These are phyloP conservation scores for Nomada ferruginata DNA, from an alignment of 2,888 invertebrate genomes.

Conservation along the genomic window DNA sequence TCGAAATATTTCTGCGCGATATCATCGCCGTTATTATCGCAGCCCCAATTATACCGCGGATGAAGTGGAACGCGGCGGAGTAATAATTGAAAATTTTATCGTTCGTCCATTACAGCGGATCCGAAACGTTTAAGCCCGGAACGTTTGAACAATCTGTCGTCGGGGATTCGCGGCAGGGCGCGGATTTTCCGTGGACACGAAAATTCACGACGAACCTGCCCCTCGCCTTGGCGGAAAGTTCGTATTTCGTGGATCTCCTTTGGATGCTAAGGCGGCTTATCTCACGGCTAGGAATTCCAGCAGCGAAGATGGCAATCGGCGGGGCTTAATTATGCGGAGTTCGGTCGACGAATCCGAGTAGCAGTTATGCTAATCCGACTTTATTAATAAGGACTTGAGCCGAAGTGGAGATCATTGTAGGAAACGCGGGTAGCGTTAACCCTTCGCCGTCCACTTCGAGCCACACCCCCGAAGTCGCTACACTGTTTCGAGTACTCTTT, in stretches of 20 bases:
- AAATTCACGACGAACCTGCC: background rate
- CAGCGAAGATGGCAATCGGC: slow-evolving; percentile 70
- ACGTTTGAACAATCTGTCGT: slow-evolving; percentile 1
- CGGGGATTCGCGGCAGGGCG: background rate
- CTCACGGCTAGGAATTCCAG: slow-evolving; percentile 51
- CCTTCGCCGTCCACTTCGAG: slow-evolving; percentile 75
- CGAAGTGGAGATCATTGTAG: slow-evolving; percentile 76
- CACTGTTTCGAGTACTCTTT: slow-evolving; percentile 40
- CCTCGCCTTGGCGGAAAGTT: background rate
- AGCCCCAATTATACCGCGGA: slow-evolving; percentile 43
- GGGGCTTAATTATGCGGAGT: slow-evolving; percentile 75
- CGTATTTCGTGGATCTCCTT: slow-evolving; percentile 22
- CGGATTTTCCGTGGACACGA: background rate
- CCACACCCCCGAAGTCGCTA: slow-evolving; percentile 47
- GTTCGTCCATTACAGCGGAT: slow-evolving; percentile 13
- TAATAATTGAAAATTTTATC: slow-evolving; percentile 39
- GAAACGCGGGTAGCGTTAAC: slow-evolving; percentile 73
- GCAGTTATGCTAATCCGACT: slow-evolving; percentile 79
- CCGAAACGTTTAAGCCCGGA: slow-evolving; percentile 11
- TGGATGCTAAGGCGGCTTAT: slow-evolving; percentile 56
- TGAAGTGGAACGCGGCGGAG: slow-evolving; percentile 14
- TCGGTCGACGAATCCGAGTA: slow-evolving; percentile 66
- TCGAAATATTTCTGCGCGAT: slow-evolving; percentile 48
- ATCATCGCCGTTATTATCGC: slow-evolving; percentile 52
- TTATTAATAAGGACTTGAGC: slow-evolving; percentile 81